These are phyloP conservation scores for Polylopha cassiicola DNA, from an alignment of 2,888 invertebrate genomes.

Conservation along the genomic window DNA sequence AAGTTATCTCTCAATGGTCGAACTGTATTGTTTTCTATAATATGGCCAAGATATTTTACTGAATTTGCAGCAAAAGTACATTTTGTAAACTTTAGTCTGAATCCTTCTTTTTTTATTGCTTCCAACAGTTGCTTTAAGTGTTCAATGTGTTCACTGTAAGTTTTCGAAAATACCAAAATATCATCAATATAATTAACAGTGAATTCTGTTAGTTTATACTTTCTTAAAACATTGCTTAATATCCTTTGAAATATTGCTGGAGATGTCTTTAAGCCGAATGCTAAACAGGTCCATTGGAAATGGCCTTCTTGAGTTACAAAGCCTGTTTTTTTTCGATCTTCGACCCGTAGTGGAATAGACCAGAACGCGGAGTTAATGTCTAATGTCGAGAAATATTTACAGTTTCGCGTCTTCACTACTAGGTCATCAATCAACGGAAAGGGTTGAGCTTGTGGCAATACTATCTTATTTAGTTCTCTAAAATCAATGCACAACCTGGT, in stretches of 20 bases:
- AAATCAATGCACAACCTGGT: no score
- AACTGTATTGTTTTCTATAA: no score
- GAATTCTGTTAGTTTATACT: constrained; percentile 22
- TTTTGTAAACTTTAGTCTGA: no score
- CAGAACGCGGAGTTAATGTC: constrained; percentile 41
- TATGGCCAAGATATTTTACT: no score
- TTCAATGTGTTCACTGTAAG: constrained; percentile 27
- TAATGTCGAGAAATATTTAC: constrained; percentile 30
- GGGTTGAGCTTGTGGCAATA: no score
- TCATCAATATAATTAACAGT: constrained; percentile 22
- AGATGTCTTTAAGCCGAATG: constrained; percentile 43
- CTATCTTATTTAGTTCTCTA: no score
- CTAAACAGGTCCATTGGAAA: constrained; percentile 38
- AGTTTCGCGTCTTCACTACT: no score
- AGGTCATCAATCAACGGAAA: no score
- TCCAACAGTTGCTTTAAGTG: no score
- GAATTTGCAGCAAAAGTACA: no score
- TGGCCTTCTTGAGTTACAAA: constrained; percentile 32
- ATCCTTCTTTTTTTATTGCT: no score
- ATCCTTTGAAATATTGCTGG: constrained; percentile 46
- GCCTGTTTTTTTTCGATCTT: constrained; percentile 33
- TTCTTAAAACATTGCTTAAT: constrained; percentile 30
- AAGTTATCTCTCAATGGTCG: no score
- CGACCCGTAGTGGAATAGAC: constrained; percentile 34
- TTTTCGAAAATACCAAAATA: constrained; percentile 27